Evolutionary conservation across 2,113 vertebrate genomes (phyloP), one percentile per base, ranked within the genome.

Genomic region (Thunnus maccoyii): DNA sequence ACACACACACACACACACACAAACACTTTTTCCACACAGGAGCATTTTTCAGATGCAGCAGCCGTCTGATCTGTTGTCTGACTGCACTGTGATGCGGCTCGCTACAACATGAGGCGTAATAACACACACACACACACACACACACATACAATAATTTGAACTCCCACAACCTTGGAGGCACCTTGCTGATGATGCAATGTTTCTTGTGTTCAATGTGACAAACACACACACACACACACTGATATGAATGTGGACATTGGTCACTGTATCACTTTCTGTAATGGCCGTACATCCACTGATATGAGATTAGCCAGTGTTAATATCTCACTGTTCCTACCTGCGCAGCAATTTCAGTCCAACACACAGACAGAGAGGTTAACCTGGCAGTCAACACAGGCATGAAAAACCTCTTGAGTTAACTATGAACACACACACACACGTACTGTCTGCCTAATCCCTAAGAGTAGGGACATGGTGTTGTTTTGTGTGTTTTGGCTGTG

Each of bases 231-330:
- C 72, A 60, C 60, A 57, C 50, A 54, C 12, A 14, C 52, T 12
- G 81, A 87, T 84, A 82, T 79, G 73, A 76, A 65, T 64, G 58
- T 85, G 85, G 78, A 89, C 86, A 72, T 91, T 88, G 84, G 54
- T 62, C 78, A 56, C 73, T 67, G 27, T 77, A 80, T 84, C 15
- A 46, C 55, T 17, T 67, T 50, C 13, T 72, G 46, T 72, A 44
- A 56, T 71, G 27, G 55, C 41, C 3, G 36, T 18, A 4, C n/a
- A 56, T 63, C 0, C 15, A 17, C 72, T 56, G 54, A 79, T 80
- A 57, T 30, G 72, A 67, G 84, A 76, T 84, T 71, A 81, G 22
- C 3, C 14, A 46, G 32, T 61, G 47, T 83, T 80, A 65, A 64
- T 72, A 73, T 75, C 32, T 78, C 48, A 72, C 62, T 18, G 47